phyloP scores from a whole-genome alignment of 2,888 invertebrate genomes.

The Dasysyrphus tricinctus region DNA sequence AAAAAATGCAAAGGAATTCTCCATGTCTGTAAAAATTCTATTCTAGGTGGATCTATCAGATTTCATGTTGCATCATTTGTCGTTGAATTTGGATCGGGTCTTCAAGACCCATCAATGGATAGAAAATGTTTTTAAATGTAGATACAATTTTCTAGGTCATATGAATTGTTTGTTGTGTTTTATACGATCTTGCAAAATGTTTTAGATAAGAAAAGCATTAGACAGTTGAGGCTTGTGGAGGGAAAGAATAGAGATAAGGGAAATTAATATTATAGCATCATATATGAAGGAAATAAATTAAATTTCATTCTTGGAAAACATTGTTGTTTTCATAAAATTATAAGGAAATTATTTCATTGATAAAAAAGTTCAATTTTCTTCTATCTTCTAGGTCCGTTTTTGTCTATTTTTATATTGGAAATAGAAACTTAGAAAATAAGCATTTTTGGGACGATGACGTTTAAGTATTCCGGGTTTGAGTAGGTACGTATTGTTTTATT shows the following conservation, averaged over 20 bases:
- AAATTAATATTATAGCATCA: neutral
- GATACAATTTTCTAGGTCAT: conserved; percentile 33
- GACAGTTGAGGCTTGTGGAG: neutral
- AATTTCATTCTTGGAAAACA: conserved; percentile 16
- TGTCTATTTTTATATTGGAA: no score
- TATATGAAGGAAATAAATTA: neutral
- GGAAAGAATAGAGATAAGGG: neutral
- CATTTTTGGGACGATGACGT: no score
- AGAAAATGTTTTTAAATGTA: conserved; percentile 49
- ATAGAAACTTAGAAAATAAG: no score
- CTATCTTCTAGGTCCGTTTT: no score
- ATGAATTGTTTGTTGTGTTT: neutral
- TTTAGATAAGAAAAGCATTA: neutral
- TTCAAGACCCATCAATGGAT: conserved; percentile 22
- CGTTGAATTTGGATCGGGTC: conserved; percentile 28
- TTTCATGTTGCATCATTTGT: conserved; percentile 69
- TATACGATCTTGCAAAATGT: conserved; percentile 24
- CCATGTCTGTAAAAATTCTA: conserved; percentile 37
- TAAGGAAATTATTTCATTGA: conserved; percentile 1
- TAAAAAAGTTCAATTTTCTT: neutral
- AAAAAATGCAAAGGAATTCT: conserved; percentile 47
- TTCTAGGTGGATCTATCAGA: conserved; percentile 61
- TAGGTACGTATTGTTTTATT: no score
- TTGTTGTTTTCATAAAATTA: neutral
- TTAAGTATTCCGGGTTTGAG: no score